A percentile compares a stretch with the other conserved stretches of the same genome.
Evolutionary conservation across 2,888 invertebrate species (phyloP).

Genomic region (Ectemnius cavifrons): DNA sequence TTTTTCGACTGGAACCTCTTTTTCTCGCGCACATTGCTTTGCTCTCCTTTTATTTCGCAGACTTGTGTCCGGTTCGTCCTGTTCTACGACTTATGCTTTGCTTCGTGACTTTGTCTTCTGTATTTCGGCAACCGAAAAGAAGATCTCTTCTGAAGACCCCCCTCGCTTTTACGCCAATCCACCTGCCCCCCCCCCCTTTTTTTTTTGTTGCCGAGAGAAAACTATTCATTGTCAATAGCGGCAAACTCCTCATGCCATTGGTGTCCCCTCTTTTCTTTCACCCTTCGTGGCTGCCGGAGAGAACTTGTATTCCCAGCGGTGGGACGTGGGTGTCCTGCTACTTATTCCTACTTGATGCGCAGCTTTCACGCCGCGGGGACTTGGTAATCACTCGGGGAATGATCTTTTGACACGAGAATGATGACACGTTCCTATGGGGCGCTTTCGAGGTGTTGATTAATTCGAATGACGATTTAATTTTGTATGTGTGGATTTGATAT

Average conservation of each 20-base stretch:
- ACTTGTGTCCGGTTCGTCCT: background rate
- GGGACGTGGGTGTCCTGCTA: constrained; percentile 21
- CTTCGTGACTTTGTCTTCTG: background rate
- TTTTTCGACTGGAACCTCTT: background rate
- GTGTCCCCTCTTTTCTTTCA: constrained; percentile 45
- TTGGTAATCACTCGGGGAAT: constrained; percentile 53
- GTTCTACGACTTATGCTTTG: background rate
- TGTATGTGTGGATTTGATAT: too few relatives aligned
- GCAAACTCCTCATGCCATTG: constrained; percentile 57
- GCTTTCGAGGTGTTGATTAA: too few relatives aligned
- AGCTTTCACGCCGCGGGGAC: constrained; percentile 1
- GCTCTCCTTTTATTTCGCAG: background rate
- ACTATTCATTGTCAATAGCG: constrained; percentile 65
- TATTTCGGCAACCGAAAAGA: background rate
- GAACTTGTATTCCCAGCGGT: constrained; percentile 40
- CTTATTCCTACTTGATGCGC: constrained; percentile 27
- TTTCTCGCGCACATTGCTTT: background rate
- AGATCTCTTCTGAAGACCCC: too few relatives aligned
- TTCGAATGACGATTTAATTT: too few relatives aligned
- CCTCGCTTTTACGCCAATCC: constrained; percentile 32
- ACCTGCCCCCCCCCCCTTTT: too few relatives aligned
- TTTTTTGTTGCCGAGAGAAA: constrained; percentile 57
- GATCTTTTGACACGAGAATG: constrained; percentile 43
- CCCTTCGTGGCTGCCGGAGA: constrained; percentile 35
- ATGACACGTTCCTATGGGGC: too few relatives aligned